Evolutionary conservation across 2,113 vertebrate species (phyloP).

Genomic region (Pollachius pollachius): DNA sequence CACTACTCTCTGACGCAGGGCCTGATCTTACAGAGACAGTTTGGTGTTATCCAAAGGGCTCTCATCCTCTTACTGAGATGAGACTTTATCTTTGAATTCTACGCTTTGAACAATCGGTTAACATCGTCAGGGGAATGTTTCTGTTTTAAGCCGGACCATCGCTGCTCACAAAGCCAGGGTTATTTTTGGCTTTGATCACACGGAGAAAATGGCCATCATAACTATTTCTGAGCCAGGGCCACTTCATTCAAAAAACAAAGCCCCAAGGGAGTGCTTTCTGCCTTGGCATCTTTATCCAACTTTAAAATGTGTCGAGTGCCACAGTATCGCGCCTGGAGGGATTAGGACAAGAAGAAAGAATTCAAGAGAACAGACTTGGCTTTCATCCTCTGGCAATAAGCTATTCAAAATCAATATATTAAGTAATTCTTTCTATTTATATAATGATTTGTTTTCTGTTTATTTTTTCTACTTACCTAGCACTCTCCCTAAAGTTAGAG

Average conservation of each 20-base stretch:
- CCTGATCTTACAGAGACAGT: constrained; percentile 55
- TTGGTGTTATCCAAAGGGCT: constrained; percentile 48
- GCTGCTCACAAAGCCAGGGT: constrained; percentile 7
- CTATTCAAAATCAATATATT: too few species aligned
- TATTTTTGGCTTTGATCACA: constrained; percentile 12
- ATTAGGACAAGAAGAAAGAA: too few species aligned
- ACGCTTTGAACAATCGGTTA: constrained; percentile 17
- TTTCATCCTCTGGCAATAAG: too few species aligned
- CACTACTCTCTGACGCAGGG: constrained; percentile 42
- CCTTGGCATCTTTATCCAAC: background rate
- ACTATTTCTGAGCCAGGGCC: constrained; percentile 14
- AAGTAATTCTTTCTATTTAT: too few species aligned
- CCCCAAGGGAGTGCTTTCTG: too few species aligned
- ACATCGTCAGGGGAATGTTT: constrained; percentile 23
- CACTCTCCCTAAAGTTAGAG: constrained; percentile 83
- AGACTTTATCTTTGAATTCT: constrained; percentile 31
- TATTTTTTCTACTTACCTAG: constrained; percentile 74
- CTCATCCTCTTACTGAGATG: constrained; percentile 59
- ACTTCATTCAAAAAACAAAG: constrained; percentile 13
- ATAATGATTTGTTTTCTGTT: too few species aligned
- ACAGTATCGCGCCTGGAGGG: background rate
- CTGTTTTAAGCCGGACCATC: constrained; percentile 1
- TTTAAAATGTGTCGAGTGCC: constrained; percentile 19
- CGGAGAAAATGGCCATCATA: background rate
- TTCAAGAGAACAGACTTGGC: too few species aligned